Evolutionary conservation across 2,797 vertebrate species (phyloP).

Genomic region (Pangasius mekongensis): DNA sequence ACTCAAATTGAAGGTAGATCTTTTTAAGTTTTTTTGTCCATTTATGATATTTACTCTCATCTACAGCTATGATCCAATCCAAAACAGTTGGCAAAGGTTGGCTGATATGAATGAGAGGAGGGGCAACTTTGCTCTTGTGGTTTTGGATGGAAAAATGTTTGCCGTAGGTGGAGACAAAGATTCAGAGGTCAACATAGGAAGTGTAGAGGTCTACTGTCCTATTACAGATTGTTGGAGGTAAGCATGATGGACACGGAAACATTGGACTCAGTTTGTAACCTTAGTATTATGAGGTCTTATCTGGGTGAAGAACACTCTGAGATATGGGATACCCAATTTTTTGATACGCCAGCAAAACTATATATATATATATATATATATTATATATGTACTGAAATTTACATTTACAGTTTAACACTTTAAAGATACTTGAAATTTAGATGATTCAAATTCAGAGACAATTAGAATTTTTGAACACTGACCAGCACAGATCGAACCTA

Average conservation of each 20-base stretch:
- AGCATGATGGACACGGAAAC: constrained; percentile 10
- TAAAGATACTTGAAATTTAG: no score
- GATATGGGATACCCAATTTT: neutral
- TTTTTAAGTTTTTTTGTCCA: neutral
- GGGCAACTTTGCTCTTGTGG: constrained; percentile 53
- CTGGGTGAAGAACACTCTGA: neutral
- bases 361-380: no score
- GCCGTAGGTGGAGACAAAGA: constrained; percentile 59
- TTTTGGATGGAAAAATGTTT: constrained; percentile 53
- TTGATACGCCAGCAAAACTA: neutral
- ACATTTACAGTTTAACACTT: neutral
- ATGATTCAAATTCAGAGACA: neutral
- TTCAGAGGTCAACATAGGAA: constrained; percentile 52
- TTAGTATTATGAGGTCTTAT: neutral
- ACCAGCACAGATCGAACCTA: neutral
- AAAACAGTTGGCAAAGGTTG: constrained; percentile 57
- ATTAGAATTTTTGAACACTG: neutral
- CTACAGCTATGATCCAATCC: constrained; percentile 55
- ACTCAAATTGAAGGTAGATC: neutral
- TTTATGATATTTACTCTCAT: neutral
- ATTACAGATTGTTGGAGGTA: constrained; percentile 60
- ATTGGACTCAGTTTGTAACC: neutral
- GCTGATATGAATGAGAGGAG: constrained; percentile 59
- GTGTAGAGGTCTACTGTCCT: constrained; percentile 61
- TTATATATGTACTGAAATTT: neutral